Evolutionary conservation across 2,888 invertebrate species (phyloP), one percentile per base, ranked within the genome.

Genomic region (Notocelia uddmanniana): DNA sequence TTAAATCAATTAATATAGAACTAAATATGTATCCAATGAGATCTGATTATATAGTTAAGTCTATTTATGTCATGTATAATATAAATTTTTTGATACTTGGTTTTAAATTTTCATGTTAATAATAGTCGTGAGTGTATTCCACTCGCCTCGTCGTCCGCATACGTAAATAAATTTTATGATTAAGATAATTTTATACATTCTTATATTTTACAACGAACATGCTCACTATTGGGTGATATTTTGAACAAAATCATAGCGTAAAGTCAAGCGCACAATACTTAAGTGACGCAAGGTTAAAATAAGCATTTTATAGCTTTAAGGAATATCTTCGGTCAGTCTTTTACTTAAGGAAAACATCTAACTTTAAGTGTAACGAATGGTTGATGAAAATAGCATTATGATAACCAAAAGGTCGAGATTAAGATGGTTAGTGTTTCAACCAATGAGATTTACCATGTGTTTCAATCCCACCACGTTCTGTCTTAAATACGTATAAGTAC

Each of bases 231-330:
- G 18, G 23, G 72, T 68, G 57, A 68, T 72, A 72, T 71, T 71
- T 67, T 60, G 68, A 62, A 69, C 55, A 45, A 58, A 52, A 34
- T 52, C 37, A 50, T 50, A 70, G 50, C 62, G 41, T 60, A 68
- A 62, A 68, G 72, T 72, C 55, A 72, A 72, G 72, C 68, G 72
- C 72, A 68, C 72, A 72, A 72, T 60, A 64, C 9, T 19, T 72
- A 72, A 52, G 59, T 21, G 52, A 50, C 58, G 21, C 26, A 50
- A 54, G 60, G 71, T 71, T 72, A 62, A 37, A 26, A 48, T 72
- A 72, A 72, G 72, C 62, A 62, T 72, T 68, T 68, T 34, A 48
- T 34, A 57, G 45, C 2, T 6, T n/a, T 67, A 64, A 64, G 64
- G 9, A 37, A 37, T 13, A 54, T 63, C 52, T 50, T 63, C 8